phyloP scores from a whole-genome alignment of 2,113 vertebrate species.

The Cololabis saira region DNA sequence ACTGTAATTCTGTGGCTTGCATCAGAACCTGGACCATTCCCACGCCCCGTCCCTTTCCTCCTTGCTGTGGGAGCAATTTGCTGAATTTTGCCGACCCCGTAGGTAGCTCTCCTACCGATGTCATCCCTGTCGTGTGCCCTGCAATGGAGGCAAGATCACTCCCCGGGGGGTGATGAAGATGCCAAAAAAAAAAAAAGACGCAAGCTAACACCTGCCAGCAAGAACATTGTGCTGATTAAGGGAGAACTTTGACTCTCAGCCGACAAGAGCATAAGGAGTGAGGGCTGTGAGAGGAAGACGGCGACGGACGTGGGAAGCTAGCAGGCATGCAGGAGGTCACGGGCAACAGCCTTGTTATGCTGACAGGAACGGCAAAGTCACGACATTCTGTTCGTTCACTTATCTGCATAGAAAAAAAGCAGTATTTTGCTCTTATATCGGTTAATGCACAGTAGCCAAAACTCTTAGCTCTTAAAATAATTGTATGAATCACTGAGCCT shows the following conservation, averaged over 20 bases:
- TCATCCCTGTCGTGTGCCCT: constrained; percentile 68
- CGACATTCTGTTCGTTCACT: constrained; percentile 13
- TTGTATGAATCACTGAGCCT: constrained; percentile 1
- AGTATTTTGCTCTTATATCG: constrained; percentile 3
- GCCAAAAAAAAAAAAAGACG: constrained; percentile 53
- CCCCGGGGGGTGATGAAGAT: constrained; percentile 74
- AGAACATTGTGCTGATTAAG: constrained; percentile 80
- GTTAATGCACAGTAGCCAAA: background rate
- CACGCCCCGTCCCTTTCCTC: constrained; percentile 61
- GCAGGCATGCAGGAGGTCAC: constrained; percentile 29
- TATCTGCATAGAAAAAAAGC: constrained; percentile 22
- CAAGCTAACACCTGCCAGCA: constrained; percentile 77
- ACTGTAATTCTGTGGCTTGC: constrained; percentile 23
- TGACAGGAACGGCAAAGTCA: constrained; percentile 55
- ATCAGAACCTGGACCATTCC: constrained; percentile 44
- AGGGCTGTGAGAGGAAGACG: constrained; percentile 37
- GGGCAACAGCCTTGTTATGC: constrained; percentile 48
- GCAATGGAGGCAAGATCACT: constrained; percentile 48
- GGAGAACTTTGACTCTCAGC: constrained; percentile 72
- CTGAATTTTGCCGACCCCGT: constrained; percentile 74
- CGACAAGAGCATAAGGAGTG: constrained; percentile 68
- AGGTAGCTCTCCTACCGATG: constrained; percentile 72
- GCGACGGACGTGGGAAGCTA: constrained; percentile 29
- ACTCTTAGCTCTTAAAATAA: constrained; percentile 12
- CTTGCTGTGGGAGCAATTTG: constrained; percentile 74